These are phyloP conservation scores for Mythimna impura DNA, from an alignment of 2,888 invertebrate species.

Conservation along the genomic window DNA sequence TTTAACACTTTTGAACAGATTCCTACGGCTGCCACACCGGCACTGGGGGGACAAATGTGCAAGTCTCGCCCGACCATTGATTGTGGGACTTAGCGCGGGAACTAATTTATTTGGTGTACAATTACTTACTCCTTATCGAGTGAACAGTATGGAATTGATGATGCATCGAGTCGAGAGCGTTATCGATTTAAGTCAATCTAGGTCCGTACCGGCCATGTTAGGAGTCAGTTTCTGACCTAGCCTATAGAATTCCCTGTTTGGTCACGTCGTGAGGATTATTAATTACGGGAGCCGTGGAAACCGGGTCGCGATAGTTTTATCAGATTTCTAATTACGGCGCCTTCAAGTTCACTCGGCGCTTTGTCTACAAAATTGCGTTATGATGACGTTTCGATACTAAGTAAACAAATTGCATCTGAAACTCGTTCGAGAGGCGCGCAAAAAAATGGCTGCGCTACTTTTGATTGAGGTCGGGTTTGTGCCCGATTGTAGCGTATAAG, in stretches of 20 bases:
- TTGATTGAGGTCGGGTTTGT: conserved; percentile 71
- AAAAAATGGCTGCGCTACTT: conserved; percentile 75
- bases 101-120: conserved; percentile 66
- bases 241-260: conserved; percentile 78
- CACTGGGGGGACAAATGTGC: conserved; percentile 66
- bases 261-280: conserved; percentile 78
- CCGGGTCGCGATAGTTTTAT: conserved; percentile 77
- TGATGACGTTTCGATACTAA: conserved; percentile 72
- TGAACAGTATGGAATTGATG: conserved; percentile 64
- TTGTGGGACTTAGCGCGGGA: conserved; percentile 47
- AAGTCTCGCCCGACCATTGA: conserved; percentile 60
- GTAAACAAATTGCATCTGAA: conserved; percentile 71
- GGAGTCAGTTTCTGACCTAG: conserved; percentile 76
- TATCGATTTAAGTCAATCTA: conserved; percentile 75
- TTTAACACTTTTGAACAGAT: conserved; percentile 91
- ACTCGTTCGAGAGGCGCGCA: conserved; percentile 62
- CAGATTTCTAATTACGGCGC: conserved; percentile 74
- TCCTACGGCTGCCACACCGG: conserved; percentile 82
- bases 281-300: conserved; percentile 79
- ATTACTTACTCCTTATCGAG: conserved; percentile 66
- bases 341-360: conserved; percentile 66
- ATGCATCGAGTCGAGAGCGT: conserved; percentile 70
- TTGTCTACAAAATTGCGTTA: conserved; percentile 67
- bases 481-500: conserved; percentile 75
- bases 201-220: conserved; percentile 73